phyloP scores from a whole-genome alignment of 2,888 invertebrate genomes.

The Rhyacophila evoluta region DNA sequence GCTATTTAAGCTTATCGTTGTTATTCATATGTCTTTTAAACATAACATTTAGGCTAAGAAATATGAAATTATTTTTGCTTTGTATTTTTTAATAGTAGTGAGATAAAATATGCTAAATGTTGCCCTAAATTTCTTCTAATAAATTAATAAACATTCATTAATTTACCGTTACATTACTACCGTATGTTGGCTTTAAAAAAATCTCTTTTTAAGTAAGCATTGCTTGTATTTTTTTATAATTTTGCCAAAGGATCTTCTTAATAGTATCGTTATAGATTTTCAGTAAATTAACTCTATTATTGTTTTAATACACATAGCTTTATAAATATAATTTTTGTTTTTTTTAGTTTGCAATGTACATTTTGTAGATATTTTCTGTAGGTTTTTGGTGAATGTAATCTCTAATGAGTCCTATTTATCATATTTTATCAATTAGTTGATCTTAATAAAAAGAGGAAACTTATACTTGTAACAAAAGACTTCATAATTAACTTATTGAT shows the following conservation, averaged over 20 bases:
- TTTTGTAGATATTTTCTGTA: slow-evolving; percentile 10
- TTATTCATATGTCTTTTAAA: neutral
- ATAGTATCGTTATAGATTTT: neutral
- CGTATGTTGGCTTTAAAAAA: neutral
- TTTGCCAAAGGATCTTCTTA: neutral
- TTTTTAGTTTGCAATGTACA: slow-evolving; percentile 1
- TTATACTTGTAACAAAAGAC: slow-evolving; percentile 19
- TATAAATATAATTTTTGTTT: neutral
- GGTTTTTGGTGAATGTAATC: neutral
- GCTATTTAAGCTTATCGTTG: neutral
- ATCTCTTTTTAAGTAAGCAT: neutral
- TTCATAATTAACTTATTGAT: slow-evolving; percentile 10
- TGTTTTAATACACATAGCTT: too few relatives aligned
- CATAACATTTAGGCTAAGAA: neutral
- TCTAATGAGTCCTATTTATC: neutral
- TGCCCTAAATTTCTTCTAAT: neutral
- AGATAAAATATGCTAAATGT: neutral
- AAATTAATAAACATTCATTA: neutral
- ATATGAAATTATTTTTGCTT: neutral
- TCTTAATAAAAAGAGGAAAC: neutral
- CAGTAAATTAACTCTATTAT: too few relatives aligned
- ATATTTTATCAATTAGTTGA: neutral
- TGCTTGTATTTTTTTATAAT: neutral
- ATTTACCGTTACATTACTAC: neutral
- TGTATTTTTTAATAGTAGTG: neutral